Base-by-base conservation (phyloP, 2,888 invertebrate genomes). In the Dichetophora obliterata region DNA sequence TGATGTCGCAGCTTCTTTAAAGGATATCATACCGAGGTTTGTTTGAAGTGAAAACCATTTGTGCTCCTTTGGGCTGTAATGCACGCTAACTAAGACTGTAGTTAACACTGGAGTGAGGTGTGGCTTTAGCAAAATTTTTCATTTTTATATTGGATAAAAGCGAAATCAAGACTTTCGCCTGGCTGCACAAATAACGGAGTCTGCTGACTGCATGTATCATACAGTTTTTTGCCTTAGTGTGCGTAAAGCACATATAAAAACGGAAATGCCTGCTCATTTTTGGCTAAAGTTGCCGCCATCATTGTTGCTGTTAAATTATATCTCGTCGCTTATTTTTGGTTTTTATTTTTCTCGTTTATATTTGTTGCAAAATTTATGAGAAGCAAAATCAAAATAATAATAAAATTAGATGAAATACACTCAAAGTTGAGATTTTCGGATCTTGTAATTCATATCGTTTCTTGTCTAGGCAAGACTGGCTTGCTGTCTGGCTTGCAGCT, bases 321-420 rank as follows among this genome's bases (percentile, higher is more conserved):
- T 71, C 48, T 43, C 73, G 73, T 73, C 37, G 19, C 37, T 63
- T 63, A 54, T 31, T 31, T 31, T 31, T 63, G 24, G 22, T 59
- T 63, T 50, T 27, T 5, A 4, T 31, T 48, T 3, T 14, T 48
- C 16, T 54, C 31, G 11, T 34, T 27, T 66, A 27, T 59, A 54
- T 22, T 68, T 76, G 68, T 68, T 76, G 22, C 48, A 76, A 73
- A 73, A 76, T 73, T 68, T 76, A 76, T 73, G 73, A 72, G 72
- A 65, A 76, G 50, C 72, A 59, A 76, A 73, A 76, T 76, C 76
- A 76, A 76, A 76, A 76, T 73, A 48, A 76, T 76, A 72, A 76
- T 76, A 59, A 76, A 76, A 76, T 76, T 76, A 73, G 73, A 76
- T 76, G 72, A 76, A 72, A 68, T 68, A 66, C 73, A 76, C 76